Evolutionary conservation across 2,888 invertebrate species (phyloP).

Genomic region (Microplitis deprimator): DNA sequence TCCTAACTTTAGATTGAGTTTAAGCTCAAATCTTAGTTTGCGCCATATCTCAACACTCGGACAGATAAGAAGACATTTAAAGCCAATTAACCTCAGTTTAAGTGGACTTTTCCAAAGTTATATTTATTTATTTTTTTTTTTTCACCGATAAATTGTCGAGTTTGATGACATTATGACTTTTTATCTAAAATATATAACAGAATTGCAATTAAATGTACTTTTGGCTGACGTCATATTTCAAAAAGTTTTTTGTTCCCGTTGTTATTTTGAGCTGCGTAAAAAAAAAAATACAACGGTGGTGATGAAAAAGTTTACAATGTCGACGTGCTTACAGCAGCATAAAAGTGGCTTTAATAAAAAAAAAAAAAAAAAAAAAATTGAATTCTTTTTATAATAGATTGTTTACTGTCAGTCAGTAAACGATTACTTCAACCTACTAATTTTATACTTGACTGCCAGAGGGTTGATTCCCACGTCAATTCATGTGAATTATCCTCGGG

Average conservation of each 20-base stretch:
- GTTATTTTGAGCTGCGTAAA: not conserved
- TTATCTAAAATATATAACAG: conserved; percentile 1
- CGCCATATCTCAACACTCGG: not conserved
- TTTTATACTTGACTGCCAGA: conserved; percentile 53
- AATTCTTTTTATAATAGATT: conserved; percentile 64
- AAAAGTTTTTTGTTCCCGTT: not conserved
- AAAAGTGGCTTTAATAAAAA: conserved; percentile 5
- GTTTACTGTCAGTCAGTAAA: conserved; percentile 53
- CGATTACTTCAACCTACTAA: conserved; percentile 66
- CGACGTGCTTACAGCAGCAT: not conserved
- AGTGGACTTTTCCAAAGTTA: not conserved
- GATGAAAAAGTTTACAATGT: conserved; percentile 20
- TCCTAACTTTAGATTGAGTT: not conserved
- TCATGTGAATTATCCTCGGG: conserved; percentile 53
- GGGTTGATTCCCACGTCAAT: conserved; percentile 54
- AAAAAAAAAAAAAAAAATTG: conserved; percentile 19
- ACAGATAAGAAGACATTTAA: not conserved
- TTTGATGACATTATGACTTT: not conserved
- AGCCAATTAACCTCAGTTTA: not conserved
- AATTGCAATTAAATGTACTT: not conserved
- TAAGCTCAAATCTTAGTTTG: not conserved
- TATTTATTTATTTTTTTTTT: not conserved
- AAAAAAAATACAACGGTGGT: not conserved
- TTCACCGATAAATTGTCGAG: not conserved
- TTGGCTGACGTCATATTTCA: not conserved